These are phyloP conservation scores for Acanthosepion esculentum DNA, from an alignment of 2,888 invertebrate species.

Conservation along the genomic window DNA sequence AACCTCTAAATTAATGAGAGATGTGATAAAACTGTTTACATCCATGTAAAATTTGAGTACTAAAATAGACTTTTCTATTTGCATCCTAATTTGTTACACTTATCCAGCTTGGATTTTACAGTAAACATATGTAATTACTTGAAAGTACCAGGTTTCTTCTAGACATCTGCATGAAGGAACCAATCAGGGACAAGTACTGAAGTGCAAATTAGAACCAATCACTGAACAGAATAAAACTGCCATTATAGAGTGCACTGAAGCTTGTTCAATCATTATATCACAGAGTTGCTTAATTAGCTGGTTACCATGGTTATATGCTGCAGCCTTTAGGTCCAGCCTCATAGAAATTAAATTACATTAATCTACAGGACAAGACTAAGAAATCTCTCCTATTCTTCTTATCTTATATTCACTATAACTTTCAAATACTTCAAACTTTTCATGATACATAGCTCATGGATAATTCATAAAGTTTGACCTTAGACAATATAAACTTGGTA, in stretches of 20 bases:
- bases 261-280: not conserved
- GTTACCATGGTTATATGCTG: not conserved
- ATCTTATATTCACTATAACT: not conserved
- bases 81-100: no score
- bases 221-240: not conserved
- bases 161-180: not conserved
- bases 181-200: not conserved
- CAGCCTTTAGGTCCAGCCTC: not conserved
- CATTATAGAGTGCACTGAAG: not conserved
- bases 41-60: no score
- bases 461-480: no score
- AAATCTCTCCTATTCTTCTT: not conserved
- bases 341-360: not conserved
- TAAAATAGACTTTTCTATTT: no score
- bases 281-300: not conserved
- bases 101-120: no score
- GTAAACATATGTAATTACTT: not conserved
- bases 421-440: not conserved
- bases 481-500: no score
- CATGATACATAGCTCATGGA: not conserved
- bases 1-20: not conserved
- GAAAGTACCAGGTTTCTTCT: not conserved
- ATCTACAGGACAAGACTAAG: not conserved
- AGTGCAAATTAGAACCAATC: slow-evolving; percentile 21
- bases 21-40: not conserved